Percentiles rank a stretch among this genome's conserved stretches.
Evolutionary conservation across 2,113 vertebrate species (phyloP).

Genomic region (Vanacampus margaritifer): DNA sequence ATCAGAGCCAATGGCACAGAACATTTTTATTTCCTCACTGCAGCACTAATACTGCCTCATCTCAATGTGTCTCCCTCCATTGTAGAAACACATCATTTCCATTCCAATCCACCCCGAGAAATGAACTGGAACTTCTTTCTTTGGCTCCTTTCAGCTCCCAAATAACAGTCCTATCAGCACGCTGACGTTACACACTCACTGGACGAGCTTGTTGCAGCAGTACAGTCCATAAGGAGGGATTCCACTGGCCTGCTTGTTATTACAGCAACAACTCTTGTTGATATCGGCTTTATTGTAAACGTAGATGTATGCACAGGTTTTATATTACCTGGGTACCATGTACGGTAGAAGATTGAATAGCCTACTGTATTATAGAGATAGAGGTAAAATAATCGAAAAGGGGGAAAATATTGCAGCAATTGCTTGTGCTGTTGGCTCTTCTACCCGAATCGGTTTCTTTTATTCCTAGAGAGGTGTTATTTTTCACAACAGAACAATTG

Average conservation of each 20-base stretch:
- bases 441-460: not conserved
- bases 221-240: not conserved
- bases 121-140: constrained; percentile 64
- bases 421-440: not conserved
- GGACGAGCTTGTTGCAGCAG: constrained; percentile 30
- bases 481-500: not conserved
- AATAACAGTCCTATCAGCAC: constrained; percentile 55
- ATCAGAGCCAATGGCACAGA: constrained; percentile 69
- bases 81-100: constrained; percentile 67
- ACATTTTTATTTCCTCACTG: constrained; percentile 70
- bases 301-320: not conserved
- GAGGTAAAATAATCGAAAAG: not conserved
- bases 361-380: not conserved
- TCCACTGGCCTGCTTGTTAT: constrained; percentile 39
- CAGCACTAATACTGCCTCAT: constrained; percentile 66
- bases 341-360: not conserved
- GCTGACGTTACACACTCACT: constrained; percentile 53
- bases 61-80: constrained; percentile 66
- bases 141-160: constrained; percentile 36
- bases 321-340: not conserved
- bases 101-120: constrained; percentile 71
- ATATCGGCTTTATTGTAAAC: not conserved
- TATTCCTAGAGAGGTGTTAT: not conserved
- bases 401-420: not conserved
- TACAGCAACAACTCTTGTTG: constrained; percentile 8